Base-by-base conservation (phyloP, 2,797 vertebrate genomes). In the Dallia pectoralis region DNA sequence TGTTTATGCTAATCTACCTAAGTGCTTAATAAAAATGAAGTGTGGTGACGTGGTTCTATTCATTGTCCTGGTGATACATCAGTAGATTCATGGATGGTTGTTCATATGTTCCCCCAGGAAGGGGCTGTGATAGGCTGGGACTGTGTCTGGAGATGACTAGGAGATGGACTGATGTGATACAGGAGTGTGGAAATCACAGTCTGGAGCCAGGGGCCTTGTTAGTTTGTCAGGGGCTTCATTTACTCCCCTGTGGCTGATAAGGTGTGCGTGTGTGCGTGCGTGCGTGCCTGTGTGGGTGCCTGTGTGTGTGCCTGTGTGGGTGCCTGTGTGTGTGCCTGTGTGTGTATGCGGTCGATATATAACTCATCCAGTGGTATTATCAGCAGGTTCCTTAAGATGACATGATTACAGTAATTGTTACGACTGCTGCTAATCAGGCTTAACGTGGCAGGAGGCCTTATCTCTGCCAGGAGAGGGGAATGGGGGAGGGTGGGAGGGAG, bases 321-420 rank as follows among this genome's bases (percentile, higher is more conserved):
- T 51, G 69, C 49, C 71, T 53, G 69, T 65, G 59, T 33, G 72
- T 64, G 27, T 27, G 40, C 33, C 71, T 19, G 27, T 51, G 69
- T 49, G 73, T 53, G 69, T 44, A 64, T 29, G 76, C 70, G 3
- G 36, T 80, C 75, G 14, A 59, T 48, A 73, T 77, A 81, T 81
- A 74, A 69, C 77, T 61, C 25, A 25, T 51, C 62, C 82, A 65
- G 64, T 69, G 36, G 48, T 73, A 73, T 75, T 88, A 85, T 87
- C 89, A 82, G 79, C 76, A 19, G 33, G 76, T 72, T 87, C 71
- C 73, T 86, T 89, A 80, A 91, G 87, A 91, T 89, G 75, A 80
- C 69, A 40, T 75, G 88, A 88, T 90, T 86, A 82, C 36, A 27
- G 82, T 88, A 87, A 90, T 90, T 88, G 87, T 82, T 76, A 77